Conservation (phyloP, 2,888 invertebrate species). For the Morpho deidamia region DNA sequence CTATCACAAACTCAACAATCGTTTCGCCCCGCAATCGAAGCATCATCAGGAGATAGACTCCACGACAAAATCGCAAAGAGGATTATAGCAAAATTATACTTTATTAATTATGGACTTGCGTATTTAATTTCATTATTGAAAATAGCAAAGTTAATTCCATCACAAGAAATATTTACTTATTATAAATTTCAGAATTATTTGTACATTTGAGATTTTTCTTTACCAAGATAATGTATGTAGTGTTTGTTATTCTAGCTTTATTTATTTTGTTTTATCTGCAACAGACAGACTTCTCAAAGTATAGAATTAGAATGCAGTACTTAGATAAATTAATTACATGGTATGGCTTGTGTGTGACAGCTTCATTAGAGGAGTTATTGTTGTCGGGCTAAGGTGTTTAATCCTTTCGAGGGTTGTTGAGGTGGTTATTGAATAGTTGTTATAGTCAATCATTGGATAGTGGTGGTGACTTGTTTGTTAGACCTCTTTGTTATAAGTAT, state of each 20-base stretch:
- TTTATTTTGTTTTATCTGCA: slow-evolving; percentile 2
- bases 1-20: no score
- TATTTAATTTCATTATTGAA: background rate
- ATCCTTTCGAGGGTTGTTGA: slow-evolving; percentile 12
- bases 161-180: background rate
- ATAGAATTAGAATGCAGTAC: slow-evolving; percentile 36
- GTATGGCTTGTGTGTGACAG: slow-evolving; percentile 26
- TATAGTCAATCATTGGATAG: slow-evolving; percentile 15
- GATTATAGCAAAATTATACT: background rate
- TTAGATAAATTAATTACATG: slow-evolving; percentile 48
- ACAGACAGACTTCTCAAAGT: slow-evolving; percentile 3
- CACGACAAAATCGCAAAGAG: no score
- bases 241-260: slow-evolving; percentile 1
- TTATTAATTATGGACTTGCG: background rate
- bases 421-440: slow-evolving; percentile 21
- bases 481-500: slow-evolving; percentile 17
- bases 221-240: slow-evolving; percentile 2
- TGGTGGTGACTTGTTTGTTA: slow-evolving; percentile 22
- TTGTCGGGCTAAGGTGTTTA: slow-evolving; percentile 16
- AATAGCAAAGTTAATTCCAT: background rate
- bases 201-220: slow-evolving; percentile 2
- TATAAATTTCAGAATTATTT: background rate
- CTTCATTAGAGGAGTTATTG: slow-evolving; percentile 24
- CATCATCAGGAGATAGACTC: no score
- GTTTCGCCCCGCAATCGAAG: no score